These are phyloP conservation scores for Neuroscelio doddi DNA, from an alignment of 2,888 invertebrate species.

Conservation along the genomic window DNA sequence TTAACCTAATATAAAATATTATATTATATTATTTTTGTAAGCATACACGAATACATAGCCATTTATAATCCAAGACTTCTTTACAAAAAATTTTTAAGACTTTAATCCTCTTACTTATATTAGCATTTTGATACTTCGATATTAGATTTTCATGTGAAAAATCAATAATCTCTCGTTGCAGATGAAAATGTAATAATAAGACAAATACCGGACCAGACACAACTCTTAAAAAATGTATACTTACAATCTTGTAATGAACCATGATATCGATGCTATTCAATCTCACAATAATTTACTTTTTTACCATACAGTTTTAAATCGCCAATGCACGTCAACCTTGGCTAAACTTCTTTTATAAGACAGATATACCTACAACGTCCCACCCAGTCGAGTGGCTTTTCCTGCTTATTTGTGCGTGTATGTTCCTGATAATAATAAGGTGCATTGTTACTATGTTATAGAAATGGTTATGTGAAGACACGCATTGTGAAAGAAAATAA, in stretches of 20 bases:
- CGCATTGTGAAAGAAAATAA: conserved; percentile 42
- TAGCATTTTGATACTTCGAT: conserved; percentile 27
- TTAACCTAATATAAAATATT: too few species aligned
- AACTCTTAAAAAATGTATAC: conserved; percentile 18
- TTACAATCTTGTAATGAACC: conserved; percentile 34
- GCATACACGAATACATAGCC: too few species aligned
- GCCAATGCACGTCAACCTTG: conserved; percentile 16
- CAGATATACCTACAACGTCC: conserved; percentile 13
- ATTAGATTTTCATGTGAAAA: conserved; percentile 12
- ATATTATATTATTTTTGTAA: too few species aligned
- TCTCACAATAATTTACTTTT: conserved; percentile 23
- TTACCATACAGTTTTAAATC: conserved; percentile 27
- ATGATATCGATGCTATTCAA: conserved; percentile 26
- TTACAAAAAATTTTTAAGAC: too few species aligned
- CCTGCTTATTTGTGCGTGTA: conserved; percentile 30
- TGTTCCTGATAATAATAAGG: conserved; percentile 33
- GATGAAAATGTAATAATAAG: conserved; percentile 14
- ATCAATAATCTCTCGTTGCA: conserved; percentile 34
- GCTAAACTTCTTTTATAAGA: conserved; percentile 39
- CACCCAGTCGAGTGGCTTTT: conserved; percentile 30
- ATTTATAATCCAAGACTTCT: too few species aligned
- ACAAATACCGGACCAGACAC: conserved; percentile 3
- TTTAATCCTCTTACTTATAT: conserved; percentile 15
- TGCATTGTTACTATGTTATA: conserved; percentile 38
- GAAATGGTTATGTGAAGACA: conserved; percentile 40